These are phyloP conservation scores for Synodontis membranacea DNA, from an alignment of 2,113 vertebrate genomes.

Conservation along the genomic window DNA sequence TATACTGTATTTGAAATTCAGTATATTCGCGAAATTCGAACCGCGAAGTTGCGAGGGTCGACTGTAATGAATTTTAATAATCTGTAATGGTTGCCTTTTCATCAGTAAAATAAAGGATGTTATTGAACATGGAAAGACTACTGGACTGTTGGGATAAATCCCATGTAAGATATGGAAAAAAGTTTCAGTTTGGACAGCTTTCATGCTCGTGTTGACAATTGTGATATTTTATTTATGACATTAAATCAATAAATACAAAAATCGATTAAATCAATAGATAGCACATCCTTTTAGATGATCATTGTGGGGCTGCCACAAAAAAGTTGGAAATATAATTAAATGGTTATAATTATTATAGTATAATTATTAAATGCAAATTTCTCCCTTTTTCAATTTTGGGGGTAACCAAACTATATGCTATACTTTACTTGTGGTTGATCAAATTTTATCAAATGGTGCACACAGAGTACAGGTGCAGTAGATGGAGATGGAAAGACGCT, in stretches of 20 bases:
- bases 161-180: background rate
- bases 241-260: too few relatives aligned
- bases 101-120: background rate
- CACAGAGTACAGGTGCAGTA: background rate
- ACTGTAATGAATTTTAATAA: background rate
- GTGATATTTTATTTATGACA: too few relatives aligned
- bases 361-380: background rate
- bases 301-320: background rate
- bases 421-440: background rate
- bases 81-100: background rate
- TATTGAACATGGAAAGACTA: background rate
- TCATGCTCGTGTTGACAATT: too few relatives aligned
- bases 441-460: background rate
- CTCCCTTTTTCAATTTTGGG: too few relatives aligned
- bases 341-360: too few relatives aligned
- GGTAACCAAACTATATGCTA: background rate
- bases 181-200: too few relatives aligned
- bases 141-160: background rate
- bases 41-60: too few relatives aligned
- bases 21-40: too few relatives aligned
- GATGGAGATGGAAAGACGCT: background rate
- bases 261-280: too few relatives aligned
- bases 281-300: too few relatives aligned
- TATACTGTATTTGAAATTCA: too few relatives aligned
- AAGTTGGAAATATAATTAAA: background rate